phyloP scores from a whole-genome alignment of 2,888 invertebrate species.

The Ochlodes sylvanus region DNA sequence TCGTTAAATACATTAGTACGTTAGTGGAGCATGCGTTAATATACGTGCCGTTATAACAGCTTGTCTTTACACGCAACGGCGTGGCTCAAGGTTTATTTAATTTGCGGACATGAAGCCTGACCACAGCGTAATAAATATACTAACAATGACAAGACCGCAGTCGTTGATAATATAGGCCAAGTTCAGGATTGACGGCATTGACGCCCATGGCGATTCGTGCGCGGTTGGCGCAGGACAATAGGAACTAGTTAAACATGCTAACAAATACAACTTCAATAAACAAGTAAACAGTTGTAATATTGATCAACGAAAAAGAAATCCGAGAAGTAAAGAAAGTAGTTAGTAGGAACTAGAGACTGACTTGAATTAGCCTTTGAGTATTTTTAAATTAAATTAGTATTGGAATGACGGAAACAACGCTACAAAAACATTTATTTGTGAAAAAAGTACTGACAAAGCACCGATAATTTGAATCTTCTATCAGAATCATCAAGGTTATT shows the following conservation, averaged over 20 bases:
- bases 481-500: too few relatives aligned
- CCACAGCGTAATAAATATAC: conserved; percentile 1
- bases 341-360: too few relatives aligned
- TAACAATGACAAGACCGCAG: background rate
- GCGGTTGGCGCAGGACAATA: too few relatives aligned
- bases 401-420: too few relatives aligned
- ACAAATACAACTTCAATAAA: too few relatives aligned
- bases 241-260: too few relatives aligned
- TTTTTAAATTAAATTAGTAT: too few relatives aligned
- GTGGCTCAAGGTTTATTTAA: conserved; percentile 49
- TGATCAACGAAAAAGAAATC: background rate
- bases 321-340: background rate
- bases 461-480: too few relatives aligned
- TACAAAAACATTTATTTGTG: too few relatives aligned
- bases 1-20: background rate
- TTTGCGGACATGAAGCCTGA: conserved; percentile 39
- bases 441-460: too few relatives aligned
- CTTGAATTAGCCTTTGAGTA: too few relatives aligned
- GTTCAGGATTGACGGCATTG: background rate
- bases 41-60: background rate
- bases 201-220: background rate
- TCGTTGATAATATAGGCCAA: background rate
- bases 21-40: background rate
- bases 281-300: background rate
- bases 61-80: background rate